Evolutionary conservation across 2,888 invertebrate genomes (phyloP), one percentile per base, ranked within the genome.

Genomic region (Pediacus dermestoides): DNA sequence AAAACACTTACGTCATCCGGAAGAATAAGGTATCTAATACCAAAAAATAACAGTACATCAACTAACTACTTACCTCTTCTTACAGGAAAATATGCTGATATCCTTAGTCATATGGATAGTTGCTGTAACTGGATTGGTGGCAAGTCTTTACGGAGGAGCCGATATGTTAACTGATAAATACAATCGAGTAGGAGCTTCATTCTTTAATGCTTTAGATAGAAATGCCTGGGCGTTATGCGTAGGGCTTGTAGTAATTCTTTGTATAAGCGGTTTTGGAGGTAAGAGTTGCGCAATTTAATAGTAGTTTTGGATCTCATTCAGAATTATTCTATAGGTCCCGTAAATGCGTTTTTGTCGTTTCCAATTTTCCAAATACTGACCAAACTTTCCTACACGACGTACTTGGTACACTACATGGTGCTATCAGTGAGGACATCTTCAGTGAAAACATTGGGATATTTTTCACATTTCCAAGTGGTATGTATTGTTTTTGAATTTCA

Each of bases 371-470:
- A 73, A 55, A 60, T 74, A 8, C 66, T 74, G 1, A 69, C 73
- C 1, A 68, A 74, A 3, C 58, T 77, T 2, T 74, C 74, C 0
- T 76, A 71, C 42, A 71, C 72, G 2, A 69, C 75, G 57, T 77
- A 74, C 46, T 54, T 76, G 8, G 53, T 72, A 0, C 76, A 77
- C 52, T 52, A 70, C 9, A 65, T 69, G 0, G 57, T 74, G 6
- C 21, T 7, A 18, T n/a, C n/a, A 6, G n/a, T 18, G 6, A 18
- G 21, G n/a, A n/a, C n/a, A n/a, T n/a, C n/a, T n/a, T n/a, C n/a
- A n/a, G n/a, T n/a, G n/a, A n/a, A n/a, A n/a, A n/a, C n/a, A n/a
- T n/a, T n/a, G n/a, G n/a, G n/a, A n/a, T n/a, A n/a, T n/a, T n/a
- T n/a, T n/a, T n/a, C n/a, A n/a, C n/a, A n/a, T n/a, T n/a, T n/a